A percentile compares a stretch with the other conserved stretches of the same genome.
Evolutionary conservation across 1,140 invertebrate species (phyloP).

Genomic region (Drosophila pandora): DNA sequence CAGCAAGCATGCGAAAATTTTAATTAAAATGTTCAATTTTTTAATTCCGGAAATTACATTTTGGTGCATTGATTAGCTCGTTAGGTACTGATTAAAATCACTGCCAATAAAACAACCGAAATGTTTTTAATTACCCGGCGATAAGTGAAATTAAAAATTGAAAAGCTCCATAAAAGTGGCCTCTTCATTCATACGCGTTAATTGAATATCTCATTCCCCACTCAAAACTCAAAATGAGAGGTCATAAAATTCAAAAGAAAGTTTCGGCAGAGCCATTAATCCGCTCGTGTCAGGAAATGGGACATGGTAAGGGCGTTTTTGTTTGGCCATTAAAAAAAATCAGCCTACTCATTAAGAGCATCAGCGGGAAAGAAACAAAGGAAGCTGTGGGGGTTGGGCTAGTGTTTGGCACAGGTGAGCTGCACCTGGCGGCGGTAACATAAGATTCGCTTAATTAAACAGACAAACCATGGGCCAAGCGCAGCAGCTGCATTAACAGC

Average conservation of each 20-base stretch:
- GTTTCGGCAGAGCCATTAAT: constrained; percentile 36
- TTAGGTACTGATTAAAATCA: constrained; percentile 74
- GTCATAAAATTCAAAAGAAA: constrained; percentile 39
- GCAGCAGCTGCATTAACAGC: constrained; percentile 38
- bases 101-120: constrained; percentile 61
- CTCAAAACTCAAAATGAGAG: constrained; percentile 4
- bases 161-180: constrained; percentile 36
- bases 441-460: constrained; percentile 55
- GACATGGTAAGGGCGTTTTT: constrained; percentile 45
- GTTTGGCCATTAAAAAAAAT: constrained; percentile 27
- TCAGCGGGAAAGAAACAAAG: neutral
- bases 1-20: constrained; percentile 56
- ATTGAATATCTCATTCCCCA: constrained; percentile 33
- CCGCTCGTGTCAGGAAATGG: neutral
- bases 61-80: constrained; percentile 73
- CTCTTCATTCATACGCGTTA: constrained; percentile 25
- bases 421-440: constrained; percentile 35
- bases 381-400: neutral
- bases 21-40: constrained; percentile 65
- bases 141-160: constrained; percentile 60
- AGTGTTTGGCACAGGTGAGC: constrained; percentile 32
- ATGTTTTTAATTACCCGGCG: constrained; percentile 62
- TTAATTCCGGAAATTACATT: constrained; percentile 65
- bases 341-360: constrained; percentile 38
- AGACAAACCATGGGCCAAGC: constrained; percentile 29